Evolutionary conservation across 2,888 invertebrate species (phyloP), one percentile per base, ranked within the genome.

Genomic region (Chaetogeoica ovagalla): DNA sequence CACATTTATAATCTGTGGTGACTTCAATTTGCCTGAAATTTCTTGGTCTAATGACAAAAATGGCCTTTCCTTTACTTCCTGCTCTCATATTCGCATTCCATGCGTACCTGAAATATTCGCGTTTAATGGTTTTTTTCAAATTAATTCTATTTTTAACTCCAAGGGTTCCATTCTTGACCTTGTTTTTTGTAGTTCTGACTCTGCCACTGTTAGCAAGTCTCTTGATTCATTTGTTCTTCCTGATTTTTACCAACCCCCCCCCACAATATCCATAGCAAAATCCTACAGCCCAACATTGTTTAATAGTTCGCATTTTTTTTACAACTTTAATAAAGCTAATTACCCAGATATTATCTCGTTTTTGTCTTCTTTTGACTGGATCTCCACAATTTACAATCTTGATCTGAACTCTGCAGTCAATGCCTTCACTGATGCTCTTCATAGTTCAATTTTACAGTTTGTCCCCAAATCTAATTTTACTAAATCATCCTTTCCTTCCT

Each of bases 171-270:
- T 69, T 8, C 55, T 69, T 30, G 55, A 69, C 17, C 17, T 30
- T 55, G 8, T n/a, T 69, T 55, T 69, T 17, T 30, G 55, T 30
- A 69, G 19, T 19, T 39, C 19, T 15, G 30, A 55, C 19, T 69
- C 69, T 15, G 23, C 55, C 30, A 8, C 30, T 3, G 69, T 69
- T 3, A 17, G 17, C 19, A 17, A 55, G 17, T 70, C 37, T 57
- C 19, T 57, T 70, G 70, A 70, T 19, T 30, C 57, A 9, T 70
- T 70, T 19, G 57, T 70, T 43, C 70, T 37, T n/a, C 37, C 70
- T 70, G 70, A 70, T 37, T 9, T 5, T n/a, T 70, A 70, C n/a
- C 37, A 57, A 9, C 52, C 37, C 9, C 69, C 55, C 19, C 69
- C 55, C 11, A 69, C 23, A 4, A 69, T 70, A 11, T 37, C 37